Base-by-base conservation (phyloP, 2,113 vertebrate genomes). In the Corythornis vintsioides region DNA sequence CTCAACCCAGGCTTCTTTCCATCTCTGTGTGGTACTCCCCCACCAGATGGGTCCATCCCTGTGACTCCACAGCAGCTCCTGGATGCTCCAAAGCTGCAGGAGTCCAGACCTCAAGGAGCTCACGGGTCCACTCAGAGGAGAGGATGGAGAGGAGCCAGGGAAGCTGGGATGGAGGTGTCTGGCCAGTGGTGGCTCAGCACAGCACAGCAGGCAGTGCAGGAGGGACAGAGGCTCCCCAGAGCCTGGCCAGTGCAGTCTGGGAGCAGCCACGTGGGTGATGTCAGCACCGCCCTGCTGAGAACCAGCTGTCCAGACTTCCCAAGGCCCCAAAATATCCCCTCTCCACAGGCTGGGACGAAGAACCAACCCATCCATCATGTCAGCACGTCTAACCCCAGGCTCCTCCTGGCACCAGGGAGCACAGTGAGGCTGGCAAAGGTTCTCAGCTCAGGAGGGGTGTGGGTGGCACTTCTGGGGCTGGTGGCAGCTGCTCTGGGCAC, bases 391-490 rank as follows among this genome's bases (percentile, higher is more conserved):
- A 8, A 25, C 43, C 73, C 67, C 20, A 8, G 75, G 45, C 56
- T 79, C 3, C 86, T 83, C 18, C 69, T 89, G 81, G 76, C 13
- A 0, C 15, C 47, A 50, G 11, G 59, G 35, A 86, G 61, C 52
- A 15, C 8, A 7, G 47, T 21, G 11, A 52, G 73, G 29, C 42
- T 50, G 83, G 86, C 38, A 92, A 87, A 71, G 45, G 61, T 75
- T 33, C 1, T 0, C 24, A 59, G 61, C 22, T 61, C 75, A 1
- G 1, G 43, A 11, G 31, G 29, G 28, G 14, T 3, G 18, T 53
- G 10, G 31, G 33, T 25, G 57, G 73, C 59, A 87, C 90, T 80
- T 83, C 90, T 90, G 90, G 67, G 66, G 50, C 81, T 26, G 90
- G 40, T 79, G 90, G 74, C 86, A 90, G 93, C 86, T 90, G 90